Percentiles rank a stretch among this genome's conserved stretches.
These are phyloP conservation scores for Thumatha senex DNA, from an alignment of 2,888 invertebrate species.

Conservation along the genomic window DNA sequence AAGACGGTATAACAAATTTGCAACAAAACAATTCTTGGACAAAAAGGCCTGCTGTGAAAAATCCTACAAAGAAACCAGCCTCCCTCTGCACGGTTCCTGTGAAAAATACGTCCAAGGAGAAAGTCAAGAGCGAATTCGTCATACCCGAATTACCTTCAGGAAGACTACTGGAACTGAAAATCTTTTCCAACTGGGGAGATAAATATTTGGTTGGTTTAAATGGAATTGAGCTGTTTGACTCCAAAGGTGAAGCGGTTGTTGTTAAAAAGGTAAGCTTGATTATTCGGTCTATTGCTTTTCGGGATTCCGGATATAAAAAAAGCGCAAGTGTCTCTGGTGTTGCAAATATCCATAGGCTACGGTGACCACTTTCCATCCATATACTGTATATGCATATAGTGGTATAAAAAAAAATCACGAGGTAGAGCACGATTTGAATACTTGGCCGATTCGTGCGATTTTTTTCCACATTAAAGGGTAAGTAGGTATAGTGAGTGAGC, in stretches of 20 bases:
- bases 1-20: constrained; percentile 39
- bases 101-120: constrained; percentile 48
- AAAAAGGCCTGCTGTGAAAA: constrained; percentile 45
- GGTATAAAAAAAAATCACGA: too few relatives aligned
- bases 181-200: constrained; percentile 91
- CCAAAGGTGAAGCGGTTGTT: constrained; percentile 81
- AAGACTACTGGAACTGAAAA: constrained; percentile 85
- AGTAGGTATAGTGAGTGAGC: too few relatives aligned
- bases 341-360: too few relatives aligned
- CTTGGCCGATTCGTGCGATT: too few relatives aligned
- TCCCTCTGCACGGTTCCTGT: constrained; percentile 50
- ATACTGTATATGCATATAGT: too few relatives aligned
- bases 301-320: too few relatives aligned
- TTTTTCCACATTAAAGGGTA: too few relatives aligned
- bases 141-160: constrained; percentile 91
- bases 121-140: constrained; percentile 81
- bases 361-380: too few relatives aligned
- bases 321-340: too few relatives aligned
- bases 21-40: constrained; percentile 29
- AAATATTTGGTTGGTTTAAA: constrained; percentile 90
- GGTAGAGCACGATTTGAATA: too few relatives aligned
- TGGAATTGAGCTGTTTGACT: constrained; percentile 89
- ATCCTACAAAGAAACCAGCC: constrained; percentile 48
- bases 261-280: constrained; percentile 84
- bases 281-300: not conserved